These are phyloP conservation scores for Ophioninae sp. DNA, from an alignment of 2,888 invertebrate species.

Conservation along the genomic window DNA sequence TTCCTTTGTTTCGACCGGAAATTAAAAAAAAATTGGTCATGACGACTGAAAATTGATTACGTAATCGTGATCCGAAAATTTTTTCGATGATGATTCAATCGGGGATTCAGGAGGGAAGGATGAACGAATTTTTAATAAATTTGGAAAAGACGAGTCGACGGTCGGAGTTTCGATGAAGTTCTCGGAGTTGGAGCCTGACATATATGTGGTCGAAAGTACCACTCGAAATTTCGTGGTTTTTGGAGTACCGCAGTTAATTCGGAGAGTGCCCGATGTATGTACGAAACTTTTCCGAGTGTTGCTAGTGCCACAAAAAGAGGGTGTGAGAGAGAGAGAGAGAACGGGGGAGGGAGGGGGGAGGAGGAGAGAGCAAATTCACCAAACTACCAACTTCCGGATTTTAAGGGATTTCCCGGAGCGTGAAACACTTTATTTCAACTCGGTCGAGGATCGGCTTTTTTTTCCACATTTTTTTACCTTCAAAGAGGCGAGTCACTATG, in stretches of 20 bases:
- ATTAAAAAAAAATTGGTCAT: too few relatives aligned
- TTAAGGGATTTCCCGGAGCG: constrained; percentile 48
- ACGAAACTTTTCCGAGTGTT: constrained; percentile 13
- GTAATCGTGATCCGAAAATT: background rate
- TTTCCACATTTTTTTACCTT: constrained; percentile 7
- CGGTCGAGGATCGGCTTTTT: background rate
- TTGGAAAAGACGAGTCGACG: background rate
- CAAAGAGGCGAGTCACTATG: constrained; percentile 1
- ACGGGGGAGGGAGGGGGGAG: constrained; percentile 13
- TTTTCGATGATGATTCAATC: background rate
- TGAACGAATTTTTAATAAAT: too few relatives aligned
- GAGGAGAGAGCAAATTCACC: constrained; percentile 15
- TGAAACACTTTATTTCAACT: constrained; percentile 39
- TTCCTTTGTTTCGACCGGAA: too few relatives aligned
- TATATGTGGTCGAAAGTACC: constrained; percentile 28
- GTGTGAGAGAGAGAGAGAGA: constrained; percentile 23
- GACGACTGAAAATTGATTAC: background rate
- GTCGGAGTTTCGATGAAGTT: background rate
- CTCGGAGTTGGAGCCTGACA: constrained; percentile 2
- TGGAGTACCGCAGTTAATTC: constrained; percentile 71
- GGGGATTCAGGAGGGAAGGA: too few relatives aligned
- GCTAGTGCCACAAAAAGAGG: background rate
- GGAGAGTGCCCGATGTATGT: constrained; percentile 21
- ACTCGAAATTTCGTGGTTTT: constrained; percentile 58
- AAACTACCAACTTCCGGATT: constrained; percentile 54